These are phyloP conservation scores for Carposina sasakii DNA, from an alignment of 1,140 invertebrate species.

Conservation along the genomic window DNA sequence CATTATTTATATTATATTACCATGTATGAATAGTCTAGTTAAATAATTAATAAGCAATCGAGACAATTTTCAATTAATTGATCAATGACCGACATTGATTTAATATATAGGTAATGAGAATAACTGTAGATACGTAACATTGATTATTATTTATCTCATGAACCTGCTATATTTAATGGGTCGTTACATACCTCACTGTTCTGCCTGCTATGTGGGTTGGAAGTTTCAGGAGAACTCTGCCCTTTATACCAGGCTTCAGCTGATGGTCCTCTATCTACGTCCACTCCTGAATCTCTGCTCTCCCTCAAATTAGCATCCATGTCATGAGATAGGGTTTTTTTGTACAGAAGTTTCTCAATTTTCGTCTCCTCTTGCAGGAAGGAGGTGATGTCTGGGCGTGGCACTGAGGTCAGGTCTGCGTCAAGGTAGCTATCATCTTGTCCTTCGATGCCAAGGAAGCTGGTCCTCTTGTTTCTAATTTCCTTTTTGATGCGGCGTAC, in stretches of 20 bases:
- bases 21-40: too few relatives aligned
- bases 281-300: conserved; percentile 84
- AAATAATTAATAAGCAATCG: too few relatives aligned
- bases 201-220: conserved; percentile 82
- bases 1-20: too few relatives aligned
- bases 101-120: too few relatives aligned
- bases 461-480: conserved; percentile 85
- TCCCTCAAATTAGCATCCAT: conserved; percentile 72
- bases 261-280: conserved; percentile 76
- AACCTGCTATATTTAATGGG: too few relatives aligned
- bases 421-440: conserved; percentile 79
- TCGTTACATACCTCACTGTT: conserved; percentile 77
- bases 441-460: conserved; percentile 88
- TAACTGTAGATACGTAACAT: too few relatives aligned
- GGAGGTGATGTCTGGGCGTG: conserved; percentile 85
- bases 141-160: too few relatives aligned
- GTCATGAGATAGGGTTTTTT: conserved; percentile 75
- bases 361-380: conserved; percentile 86
- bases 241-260: conserved; percentile 76
- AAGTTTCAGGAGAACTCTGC: conserved; percentile 75
- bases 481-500: conserved; percentile 91
- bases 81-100: too few relatives aligned
- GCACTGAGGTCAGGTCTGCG: conserved; percentile 78
- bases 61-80: too few relatives aligned
- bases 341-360: conserved; percentile 81